phyloP scores from a whole-genome alignment of 2,888 invertebrate genomes.

The Drosophila kanekoi region DNA sequence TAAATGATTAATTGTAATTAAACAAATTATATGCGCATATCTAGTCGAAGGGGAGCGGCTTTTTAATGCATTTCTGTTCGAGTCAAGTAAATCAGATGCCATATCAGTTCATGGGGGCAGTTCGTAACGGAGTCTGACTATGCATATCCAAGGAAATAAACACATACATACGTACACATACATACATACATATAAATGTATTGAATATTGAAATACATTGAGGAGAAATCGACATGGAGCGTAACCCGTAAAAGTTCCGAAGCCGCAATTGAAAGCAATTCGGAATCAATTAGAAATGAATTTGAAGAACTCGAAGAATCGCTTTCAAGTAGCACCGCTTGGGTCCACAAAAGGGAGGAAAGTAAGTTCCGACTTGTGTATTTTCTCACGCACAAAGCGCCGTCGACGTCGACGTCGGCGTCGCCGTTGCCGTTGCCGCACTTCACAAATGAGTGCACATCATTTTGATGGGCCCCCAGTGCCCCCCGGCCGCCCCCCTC shows the following conservation, averaged over 20 bases:
- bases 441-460: slow-evolving; percentile 79
- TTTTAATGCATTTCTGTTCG: too few species aligned
- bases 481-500: not conserved
- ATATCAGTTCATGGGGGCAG: too few species aligned
- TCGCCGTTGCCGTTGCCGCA: slow-evolving; percentile 51
- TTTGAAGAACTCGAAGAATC: slow-evolving; percentile 60
- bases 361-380: slow-evolving; percentile 38
- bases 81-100: too few species aligned
- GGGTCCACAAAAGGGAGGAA: slow-evolving; percentile 6
- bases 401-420: slow-evolving; percentile 27
- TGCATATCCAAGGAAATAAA: too few species aligned
- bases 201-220: not conserved
- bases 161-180: not conserved
- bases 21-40: too few species aligned
- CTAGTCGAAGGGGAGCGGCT: too few species aligned
- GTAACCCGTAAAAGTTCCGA: not conserved
- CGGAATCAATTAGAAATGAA: slow-evolving; percentile 71
- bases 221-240: too few species aligned
- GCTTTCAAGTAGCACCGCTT: slow-evolving; percentile 69
- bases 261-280: slow-evolving; percentile 68
- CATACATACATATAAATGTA: not conserved
- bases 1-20: too few species aligned
- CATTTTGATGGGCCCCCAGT: slow-evolving; percentile 58
- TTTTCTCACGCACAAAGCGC: slow-evolving; percentile 66
- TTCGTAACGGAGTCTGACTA: too few species aligned